Percentiles rank a stretch among this genome's conserved stretches.
Evolutionary conservation across 2,797 vertebrate species (phyloP).

Genomic region (Tapera naevia): DNA sequence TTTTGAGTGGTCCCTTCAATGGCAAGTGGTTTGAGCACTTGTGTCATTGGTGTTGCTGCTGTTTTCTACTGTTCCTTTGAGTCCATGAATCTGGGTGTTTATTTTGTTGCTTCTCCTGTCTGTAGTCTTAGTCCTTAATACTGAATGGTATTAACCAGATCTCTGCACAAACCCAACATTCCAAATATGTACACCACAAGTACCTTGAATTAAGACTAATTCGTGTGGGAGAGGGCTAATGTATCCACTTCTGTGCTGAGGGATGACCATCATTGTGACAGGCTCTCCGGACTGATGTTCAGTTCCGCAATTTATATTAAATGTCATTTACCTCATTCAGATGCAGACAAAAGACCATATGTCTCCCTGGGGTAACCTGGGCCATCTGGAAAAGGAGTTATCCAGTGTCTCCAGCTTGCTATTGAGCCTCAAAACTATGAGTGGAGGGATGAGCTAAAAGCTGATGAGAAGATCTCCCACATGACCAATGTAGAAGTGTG

Average conservation of each 20-base stretch:
- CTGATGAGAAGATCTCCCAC: neutral
- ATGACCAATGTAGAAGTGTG: neutral
- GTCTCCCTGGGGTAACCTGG: neutral
- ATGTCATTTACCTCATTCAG: neutral
- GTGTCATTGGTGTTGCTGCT: neutral
- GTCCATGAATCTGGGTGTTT: neutral
- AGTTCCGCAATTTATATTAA: neutral
- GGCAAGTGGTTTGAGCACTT: neutral
- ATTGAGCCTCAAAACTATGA: neutral
- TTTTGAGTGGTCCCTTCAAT: neutral
- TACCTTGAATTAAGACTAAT: neutral
- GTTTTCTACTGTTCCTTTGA: neutral
- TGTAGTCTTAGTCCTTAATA: neutral
- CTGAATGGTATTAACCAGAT: neutral
- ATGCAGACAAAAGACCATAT: neutral
- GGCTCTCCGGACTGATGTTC: neutral
- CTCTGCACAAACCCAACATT: neutral
- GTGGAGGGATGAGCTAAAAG: neutral
- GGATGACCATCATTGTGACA: neutral
- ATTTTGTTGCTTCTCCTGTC: neutral
- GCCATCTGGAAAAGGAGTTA: neutral
- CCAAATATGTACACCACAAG: rapidly evolving
- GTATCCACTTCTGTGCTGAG: neutral
- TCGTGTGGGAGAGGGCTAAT: neutral
- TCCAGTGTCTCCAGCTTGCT: neutral